Conservation (phyloP, 2,797 vertebrate species). For the Gobio occitaniae region DNA sequence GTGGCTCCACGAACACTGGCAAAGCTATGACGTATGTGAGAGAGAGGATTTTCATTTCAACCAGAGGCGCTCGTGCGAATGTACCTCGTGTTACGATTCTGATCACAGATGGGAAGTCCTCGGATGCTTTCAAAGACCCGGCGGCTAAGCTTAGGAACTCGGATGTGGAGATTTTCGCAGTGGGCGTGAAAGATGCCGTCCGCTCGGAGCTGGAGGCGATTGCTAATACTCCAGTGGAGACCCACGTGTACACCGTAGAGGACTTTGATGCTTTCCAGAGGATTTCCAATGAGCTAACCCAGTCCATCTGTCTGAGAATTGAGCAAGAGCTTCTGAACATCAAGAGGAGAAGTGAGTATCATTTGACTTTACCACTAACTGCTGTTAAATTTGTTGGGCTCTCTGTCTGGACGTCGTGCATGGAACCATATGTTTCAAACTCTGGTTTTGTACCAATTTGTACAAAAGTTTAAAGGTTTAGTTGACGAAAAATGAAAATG, state of each 20-base stretch:
- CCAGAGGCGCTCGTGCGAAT: conserved; percentile 86
- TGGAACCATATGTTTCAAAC: neutral
- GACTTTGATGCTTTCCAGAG: conserved; percentile 98
- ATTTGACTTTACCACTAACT: neutral
- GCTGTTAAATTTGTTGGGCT: neutral
- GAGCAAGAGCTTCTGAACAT: conserved; percentile 91
- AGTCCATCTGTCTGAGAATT: conserved; percentile 95
- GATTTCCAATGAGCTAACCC: conserved; percentile 94
- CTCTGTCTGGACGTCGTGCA: neutral
- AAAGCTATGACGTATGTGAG: conserved; percentile 95
- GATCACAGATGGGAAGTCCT: conserved; percentile 97
- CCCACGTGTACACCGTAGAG: conserved; percentile 96
- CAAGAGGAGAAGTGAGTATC: conserved; percentile 86
- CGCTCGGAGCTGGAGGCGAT: conserved; percentile 93
- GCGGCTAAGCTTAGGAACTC: conserved; percentile 86
- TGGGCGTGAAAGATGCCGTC: conserved; percentile 96
- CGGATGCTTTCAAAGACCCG: conserved; percentile 93
- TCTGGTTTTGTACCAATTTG: conserved; percentile 1
- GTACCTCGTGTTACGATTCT: conserved; percentile 95
- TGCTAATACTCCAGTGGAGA: conserved; percentile 87
- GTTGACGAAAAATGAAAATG: neutral
- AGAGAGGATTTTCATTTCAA: conserved; percentile 88
- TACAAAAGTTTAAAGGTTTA: neutral
- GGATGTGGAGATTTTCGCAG: conserved; percentile 96
- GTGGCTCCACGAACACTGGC: conserved; percentile 98